Evolutionary conservation across 1,140 invertebrate genomes (phyloP).

Genomic region (Lepidotrigona ventralis): DNA sequence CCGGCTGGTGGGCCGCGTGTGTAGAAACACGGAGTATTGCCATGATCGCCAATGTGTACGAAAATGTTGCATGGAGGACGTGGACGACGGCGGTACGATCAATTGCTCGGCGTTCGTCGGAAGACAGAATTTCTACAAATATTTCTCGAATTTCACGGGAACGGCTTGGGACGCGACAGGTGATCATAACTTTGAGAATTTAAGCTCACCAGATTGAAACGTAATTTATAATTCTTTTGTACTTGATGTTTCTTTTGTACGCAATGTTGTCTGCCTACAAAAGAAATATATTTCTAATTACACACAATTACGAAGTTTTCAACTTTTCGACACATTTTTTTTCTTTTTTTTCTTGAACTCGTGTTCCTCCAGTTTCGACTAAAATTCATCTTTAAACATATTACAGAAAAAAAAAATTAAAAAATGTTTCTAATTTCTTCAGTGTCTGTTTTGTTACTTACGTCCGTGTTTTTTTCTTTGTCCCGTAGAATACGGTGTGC

Average conservation of each 20-base stretch:
- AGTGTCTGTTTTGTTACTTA: not conserved
- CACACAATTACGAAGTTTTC: too few relatives aligned
- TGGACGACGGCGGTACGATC: not conserved
- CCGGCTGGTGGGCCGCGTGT: slow-evolving; percentile 46
- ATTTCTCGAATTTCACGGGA: not conserved
- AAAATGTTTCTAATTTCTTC: not conserved
- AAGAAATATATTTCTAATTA: too few relatives aligned
- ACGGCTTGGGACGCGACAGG: not conserved
- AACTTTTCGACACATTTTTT: too few relatives aligned
- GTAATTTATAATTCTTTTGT: too few relatives aligned
- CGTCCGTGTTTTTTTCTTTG: slow-evolving; percentile 1
- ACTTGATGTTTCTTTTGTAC: too few relatives aligned
- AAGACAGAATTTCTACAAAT: slow-evolving; percentile 23
- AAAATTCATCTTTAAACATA: too few relatives aligned
- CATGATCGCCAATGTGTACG: slow-evolving; percentile 51
- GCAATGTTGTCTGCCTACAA: too few relatives aligned
- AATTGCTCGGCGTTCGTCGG: not conserved
- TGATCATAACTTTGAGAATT: too few relatives aligned
- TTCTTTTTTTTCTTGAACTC: too few relatives aligned
- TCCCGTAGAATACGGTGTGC: slow-evolving; percentile 61
- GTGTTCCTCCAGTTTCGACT: too few relatives aligned
- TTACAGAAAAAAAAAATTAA: not conserved
- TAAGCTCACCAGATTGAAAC: too few relatives aligned
- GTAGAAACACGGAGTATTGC: slow-evolving; percentile 50
- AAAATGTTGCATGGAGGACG: slow-evolving; percentile 63